Percentiles rank a stretch among this genome's conserved stretches.
These are phyloP conservation scores for Naja naja DNA, from an alignment of 2,113 vertebrate species.

Conservation along the genomic window DNA sequence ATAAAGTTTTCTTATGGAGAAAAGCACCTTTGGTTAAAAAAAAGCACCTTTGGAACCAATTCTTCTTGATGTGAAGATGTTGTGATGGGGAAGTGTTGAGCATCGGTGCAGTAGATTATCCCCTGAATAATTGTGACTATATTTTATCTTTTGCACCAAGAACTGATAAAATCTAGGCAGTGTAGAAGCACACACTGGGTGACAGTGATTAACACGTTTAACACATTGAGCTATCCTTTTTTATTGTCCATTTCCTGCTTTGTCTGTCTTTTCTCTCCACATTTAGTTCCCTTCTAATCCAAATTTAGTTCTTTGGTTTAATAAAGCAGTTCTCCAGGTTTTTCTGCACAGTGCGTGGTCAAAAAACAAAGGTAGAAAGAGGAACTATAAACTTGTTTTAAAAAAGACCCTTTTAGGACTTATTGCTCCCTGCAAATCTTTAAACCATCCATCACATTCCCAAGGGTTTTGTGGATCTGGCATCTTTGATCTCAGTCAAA, in stretches of 20 bases:
- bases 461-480: background rate
- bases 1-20: background rate
- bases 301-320: background rate
- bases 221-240: background rate
- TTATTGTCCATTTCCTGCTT: background rate
- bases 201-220: background rate
- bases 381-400: background rate
- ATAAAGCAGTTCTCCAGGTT: background rate
- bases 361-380: background rate
- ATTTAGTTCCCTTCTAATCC: background rate
- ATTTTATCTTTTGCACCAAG: background rate
- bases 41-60: background rate
- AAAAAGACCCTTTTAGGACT: background rate
- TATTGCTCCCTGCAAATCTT: background rate
- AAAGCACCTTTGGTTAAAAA: background rate
- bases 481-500: background rate
- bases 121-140: background rate
- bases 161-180: background rate
- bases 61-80: background rate
- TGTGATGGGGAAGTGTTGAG: background rate
- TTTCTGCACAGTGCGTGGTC: background rate
- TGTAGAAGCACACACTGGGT: background rate
- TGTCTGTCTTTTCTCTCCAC: background rate
- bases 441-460: background rate
- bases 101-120: accelerated